Base-by-base conservation (phyloP, 2,113 vertebrate genomes). In the Indicator indicator region DNA sequence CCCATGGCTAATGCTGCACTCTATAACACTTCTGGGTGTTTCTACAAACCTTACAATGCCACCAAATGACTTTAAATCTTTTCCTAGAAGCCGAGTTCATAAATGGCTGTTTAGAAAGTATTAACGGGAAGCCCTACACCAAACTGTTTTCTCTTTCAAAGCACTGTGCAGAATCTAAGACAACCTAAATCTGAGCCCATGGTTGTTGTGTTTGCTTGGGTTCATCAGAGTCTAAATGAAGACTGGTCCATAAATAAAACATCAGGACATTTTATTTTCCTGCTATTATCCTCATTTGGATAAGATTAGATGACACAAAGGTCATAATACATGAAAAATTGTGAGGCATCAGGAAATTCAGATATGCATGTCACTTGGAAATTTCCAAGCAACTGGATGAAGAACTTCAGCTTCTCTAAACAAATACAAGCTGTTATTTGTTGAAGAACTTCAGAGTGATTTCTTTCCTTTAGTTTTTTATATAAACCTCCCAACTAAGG, bases 221-320 rank as follows among this genome's bases (percentile, higher is more conserved):
- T 72, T 84, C 90, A 55, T 91, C 63, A 55, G 50, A 62, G 40
- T 38, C 48, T 92, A 76, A 83, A 12, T 73, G 72, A 94, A 92
- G 64, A 36, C 32, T 87, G 55, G 55, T 67, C 68, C 28, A 74
- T 85, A 89, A 90, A 94, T 87, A 89, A 89, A 90, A 92, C 10
- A 73, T 80, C n/a, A 59, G 16, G 36, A 2, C 20, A 27, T 59
- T 70, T 84, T 59, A 24, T 50, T 8, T 10, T 9, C 32, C 68
- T 54, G 9, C 82, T 94, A 82, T 86, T 83, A 54, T 85, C 32
- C 72, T 90, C 60, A 74, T 89, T 89, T 86, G 24, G 60, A 27
- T 73, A 88, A 80, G 54, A 78, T 52, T 64, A 79, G 33, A 76
- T 67, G 67, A 87, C 26, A 50, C 18, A 89, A 62, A 82, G 44